phyloP scores from a whole-genome alignment of 2,113 vertebrate species.

The Lophura nycthemera region DNA sequence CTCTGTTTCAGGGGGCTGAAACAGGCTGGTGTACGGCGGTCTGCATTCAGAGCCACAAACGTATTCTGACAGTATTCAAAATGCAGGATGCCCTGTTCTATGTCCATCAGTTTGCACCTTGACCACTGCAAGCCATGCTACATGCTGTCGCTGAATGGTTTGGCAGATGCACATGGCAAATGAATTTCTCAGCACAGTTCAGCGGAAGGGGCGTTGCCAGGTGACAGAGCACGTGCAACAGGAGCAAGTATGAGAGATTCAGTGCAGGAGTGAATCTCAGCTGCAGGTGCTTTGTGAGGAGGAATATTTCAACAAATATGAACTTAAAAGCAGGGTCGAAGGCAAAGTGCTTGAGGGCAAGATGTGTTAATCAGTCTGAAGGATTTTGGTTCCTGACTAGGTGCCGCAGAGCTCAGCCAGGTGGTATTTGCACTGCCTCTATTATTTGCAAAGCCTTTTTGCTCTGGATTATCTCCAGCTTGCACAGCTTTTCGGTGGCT shows the following conservation, averaged over 20 bases:
- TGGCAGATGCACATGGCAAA: neutral
- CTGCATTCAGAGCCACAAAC: neutral
- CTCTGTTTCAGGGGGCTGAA: neutral
- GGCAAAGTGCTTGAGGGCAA: neutral
- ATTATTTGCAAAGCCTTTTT: neutral
- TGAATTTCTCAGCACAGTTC: neutral
- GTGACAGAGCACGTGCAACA: neutral
- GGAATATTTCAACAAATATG: neutral
- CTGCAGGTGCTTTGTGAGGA: neutral
- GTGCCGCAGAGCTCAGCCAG: neutral
- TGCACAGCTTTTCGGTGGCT: neutral
- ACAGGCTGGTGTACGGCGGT: neutral
- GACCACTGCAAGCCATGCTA: neutral
- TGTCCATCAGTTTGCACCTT: neutral
- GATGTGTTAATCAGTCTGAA: neutral
- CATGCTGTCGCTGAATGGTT: neutral
- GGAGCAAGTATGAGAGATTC: neutral
- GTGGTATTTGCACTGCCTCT: neutral
- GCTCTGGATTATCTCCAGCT: neutral
- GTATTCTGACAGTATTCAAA: fast-evolving
- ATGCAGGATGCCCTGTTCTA: neutral
- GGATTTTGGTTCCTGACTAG: neutral
- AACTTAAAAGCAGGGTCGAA: neutral
- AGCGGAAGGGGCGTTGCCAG: neutral
- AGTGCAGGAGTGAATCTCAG: neutral